A percentile compares a stretch with the other conserved stretches of the same genome.
phyloP scores from a whole-genome alignment of 2,888 invertebrate genomes.

The Stenoptilia bipunctidactyla region DNA sequence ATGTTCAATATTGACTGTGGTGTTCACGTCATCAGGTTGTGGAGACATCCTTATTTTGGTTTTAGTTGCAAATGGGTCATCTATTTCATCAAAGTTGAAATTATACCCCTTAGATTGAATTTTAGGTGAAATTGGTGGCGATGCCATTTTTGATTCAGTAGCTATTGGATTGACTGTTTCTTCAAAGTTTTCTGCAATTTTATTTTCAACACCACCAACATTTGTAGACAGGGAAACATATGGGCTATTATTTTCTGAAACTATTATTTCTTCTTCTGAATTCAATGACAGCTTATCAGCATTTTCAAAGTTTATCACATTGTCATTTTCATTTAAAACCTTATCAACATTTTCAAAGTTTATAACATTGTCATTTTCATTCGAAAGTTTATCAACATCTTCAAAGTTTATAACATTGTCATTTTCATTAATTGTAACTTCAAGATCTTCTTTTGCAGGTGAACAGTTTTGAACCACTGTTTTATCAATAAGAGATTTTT shows the following conservation, averaged over 20 bases:
- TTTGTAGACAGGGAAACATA: constrained; percentile 31
- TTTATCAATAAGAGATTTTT: too few species aligned
- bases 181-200: constrained; percentile 16
- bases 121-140: constrained; percentile 37
- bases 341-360: too few species aligned
- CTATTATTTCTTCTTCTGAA: constrained; percentile 29
- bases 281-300: background rate
- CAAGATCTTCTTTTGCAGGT: too few species aligned
- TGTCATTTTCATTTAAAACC: too few species aligned
- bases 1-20: too few species aligned
- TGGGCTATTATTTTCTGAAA: constrained; percentile 39
- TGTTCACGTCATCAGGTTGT: constrained; percentile 17
- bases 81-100: constrained; percentile 51
- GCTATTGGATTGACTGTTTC: constrained; percentile 18
- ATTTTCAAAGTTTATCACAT: too few species aligned
- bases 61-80: constrained; percentile 53
- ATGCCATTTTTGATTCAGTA: constrained; percentile 18
- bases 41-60: constrained; percentile 43
- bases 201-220: constrained; percentile 13
- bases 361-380: too few species aligned
- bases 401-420: too few species aligned
- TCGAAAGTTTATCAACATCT: too few species aligned
- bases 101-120: constrained; percentile 47
- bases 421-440: too few species aligned
- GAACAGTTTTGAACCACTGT: too few species aligned